Percentiles rank a stretch among this genome's conserved stretches.
Conservation (phyloP, 1,140 invertebrate genomes). For the Coenobita brevimanus region DNA sequence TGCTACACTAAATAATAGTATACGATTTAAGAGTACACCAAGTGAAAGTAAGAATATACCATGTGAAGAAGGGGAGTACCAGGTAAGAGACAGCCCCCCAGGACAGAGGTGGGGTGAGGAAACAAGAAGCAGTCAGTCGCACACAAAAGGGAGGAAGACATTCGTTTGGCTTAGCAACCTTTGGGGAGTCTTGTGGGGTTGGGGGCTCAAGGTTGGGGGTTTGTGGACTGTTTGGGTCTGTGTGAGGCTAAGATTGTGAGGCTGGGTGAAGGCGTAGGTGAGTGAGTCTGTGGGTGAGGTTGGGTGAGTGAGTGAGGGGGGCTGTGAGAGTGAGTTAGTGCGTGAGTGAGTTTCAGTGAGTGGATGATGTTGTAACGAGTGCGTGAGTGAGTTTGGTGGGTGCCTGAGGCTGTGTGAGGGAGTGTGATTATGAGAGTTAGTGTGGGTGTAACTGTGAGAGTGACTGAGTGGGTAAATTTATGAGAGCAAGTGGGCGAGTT, state of each 20-base stretch:
- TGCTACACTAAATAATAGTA: too few relatives aligned
- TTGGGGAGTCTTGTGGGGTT: slow-evolving; percentile 16
- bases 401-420: neutral
- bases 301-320: neutral
- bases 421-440: neutral
- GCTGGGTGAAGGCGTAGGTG: neutral
- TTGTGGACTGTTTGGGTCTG: neutral
- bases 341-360: neutral
- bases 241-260: too few relatives aligned
- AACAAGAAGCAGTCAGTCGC: too few relatives aligned
- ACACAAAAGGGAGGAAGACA: slow-evolving; percentile 55
- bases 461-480: neutral
- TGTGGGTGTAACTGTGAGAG: neutral
- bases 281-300: neutral
- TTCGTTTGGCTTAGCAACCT: slow-evolving; percentile 51
- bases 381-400: too few relatives aligned
- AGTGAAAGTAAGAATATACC: too few relatives aligned
- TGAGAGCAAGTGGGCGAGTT: neutral
- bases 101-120: neutral
- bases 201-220: neutral
- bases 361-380: neutral
- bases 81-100: neutral
- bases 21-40: too few relatives aligned
- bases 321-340: neutral
- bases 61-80: neutral